These are phyloP conservation scores for Cyanoramphus novaezelandiae DNA, from an alignment of 2,113 vertebrate species.

Conservation along the genomic window DNA sequence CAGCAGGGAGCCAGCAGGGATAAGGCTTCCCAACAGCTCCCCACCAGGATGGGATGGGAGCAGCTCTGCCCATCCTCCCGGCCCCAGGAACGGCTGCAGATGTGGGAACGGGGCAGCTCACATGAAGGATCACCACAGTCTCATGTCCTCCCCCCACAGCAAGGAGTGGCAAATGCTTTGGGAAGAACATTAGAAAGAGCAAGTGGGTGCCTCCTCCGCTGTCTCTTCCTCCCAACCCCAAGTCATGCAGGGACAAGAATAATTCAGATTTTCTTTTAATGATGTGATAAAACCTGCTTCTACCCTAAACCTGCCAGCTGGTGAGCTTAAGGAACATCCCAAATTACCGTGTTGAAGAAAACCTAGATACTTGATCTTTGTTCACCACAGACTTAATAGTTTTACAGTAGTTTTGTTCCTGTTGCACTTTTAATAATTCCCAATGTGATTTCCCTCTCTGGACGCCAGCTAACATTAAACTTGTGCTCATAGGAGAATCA, in stretches of 20 bases:
- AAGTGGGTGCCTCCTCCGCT: not conserved
- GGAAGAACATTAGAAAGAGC: not conserved
- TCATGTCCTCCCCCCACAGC: not conserved
- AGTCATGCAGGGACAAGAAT: not conserved
- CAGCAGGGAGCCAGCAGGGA: too few species aligned
- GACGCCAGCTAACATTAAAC: not conserved
- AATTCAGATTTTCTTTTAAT: not conserved
- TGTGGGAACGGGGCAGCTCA: not conserved
- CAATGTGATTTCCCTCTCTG: not conserved
- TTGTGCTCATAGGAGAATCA: not conserved
- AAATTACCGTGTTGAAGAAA: not conserved
- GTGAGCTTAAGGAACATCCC: not conserved
- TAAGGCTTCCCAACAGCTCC: not conserved
- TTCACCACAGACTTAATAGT: not conserved
- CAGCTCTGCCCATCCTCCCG: not conserved
- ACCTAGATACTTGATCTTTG: accelerated
- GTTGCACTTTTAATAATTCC: not conserved
- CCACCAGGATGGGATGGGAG: not conserved
- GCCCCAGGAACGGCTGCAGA: not conserved
- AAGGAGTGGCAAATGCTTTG: accelerated
- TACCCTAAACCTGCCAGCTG: not conserved
- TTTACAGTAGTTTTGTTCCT: not conserved
- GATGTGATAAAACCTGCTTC: not conserved
- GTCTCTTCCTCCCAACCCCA: not conserved
- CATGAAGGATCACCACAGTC: not conserved